Conservation (phyloP, 2,113 vertebrate genomes). For the Ahaetulla prasina region DNA sequence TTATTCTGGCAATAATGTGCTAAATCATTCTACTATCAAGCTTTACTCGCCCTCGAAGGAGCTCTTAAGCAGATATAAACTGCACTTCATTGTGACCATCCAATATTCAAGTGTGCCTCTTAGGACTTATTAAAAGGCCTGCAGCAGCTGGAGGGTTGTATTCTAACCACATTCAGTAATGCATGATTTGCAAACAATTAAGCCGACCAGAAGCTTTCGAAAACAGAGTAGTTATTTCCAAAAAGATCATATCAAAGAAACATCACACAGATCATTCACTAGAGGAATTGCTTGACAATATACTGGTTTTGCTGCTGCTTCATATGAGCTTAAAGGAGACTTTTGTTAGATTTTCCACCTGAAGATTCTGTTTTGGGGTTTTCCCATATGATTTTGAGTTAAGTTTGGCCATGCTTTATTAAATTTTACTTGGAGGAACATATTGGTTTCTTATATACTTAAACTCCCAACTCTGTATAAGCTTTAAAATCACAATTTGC, state of each 20-base stretch:
- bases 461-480: not conserved
- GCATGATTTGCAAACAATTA: constrained; percentile 54
- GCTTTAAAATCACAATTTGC: not conserved
- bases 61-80: constrained; percentile 15
- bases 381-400: not conserved
- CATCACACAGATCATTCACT: not conserved
- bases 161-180: constrained; percentile 60
- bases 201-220: constrained; percentile 55
- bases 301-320: not conserved
- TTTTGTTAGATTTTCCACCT: not conserved
- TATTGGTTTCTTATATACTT: not conserved
- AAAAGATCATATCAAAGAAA: constrained; percentile 7
- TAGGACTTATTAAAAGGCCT: constrained; percentile 57
- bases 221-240: constrained; percentile 37
- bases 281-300: not conserved
- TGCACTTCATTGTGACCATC: not conserved
- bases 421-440: not conserved
- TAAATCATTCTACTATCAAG: not conserved
- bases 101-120: constrained; percentile 45
- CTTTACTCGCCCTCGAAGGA: not conserved
- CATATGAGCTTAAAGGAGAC: not conserved
- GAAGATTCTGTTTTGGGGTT: not conserved
- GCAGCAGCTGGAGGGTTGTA: constrained; percentile 55
- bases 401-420: not conserved
- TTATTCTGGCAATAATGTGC: not conserved